Conservation (phyloP, 2,888 invertebrate genomes). For the Eubasilissa splendida region DNA sequence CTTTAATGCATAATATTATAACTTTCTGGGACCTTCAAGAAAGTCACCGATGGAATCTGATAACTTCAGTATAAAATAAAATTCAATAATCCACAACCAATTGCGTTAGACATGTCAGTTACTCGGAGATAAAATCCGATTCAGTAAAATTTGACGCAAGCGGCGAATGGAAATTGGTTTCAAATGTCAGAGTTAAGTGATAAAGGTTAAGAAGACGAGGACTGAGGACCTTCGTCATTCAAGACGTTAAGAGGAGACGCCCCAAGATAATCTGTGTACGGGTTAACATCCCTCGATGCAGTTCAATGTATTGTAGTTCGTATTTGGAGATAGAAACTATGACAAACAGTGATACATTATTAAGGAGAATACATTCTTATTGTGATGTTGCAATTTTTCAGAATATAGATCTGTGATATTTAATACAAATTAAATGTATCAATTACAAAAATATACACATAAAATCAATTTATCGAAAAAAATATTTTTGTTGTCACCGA, state of each 20-base stretch:
- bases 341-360: not conserved
- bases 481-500: too few relatives aligned
- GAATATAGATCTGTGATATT: too few relatives aligned
- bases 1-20: too few relatives aligned
- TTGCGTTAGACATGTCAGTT: constrained; percentile 13
- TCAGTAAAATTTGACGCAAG: constrained; percentile 41
- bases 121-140: constrained; percentile 27
- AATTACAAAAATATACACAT: not conserved
- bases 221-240: constrained; percentile 27
- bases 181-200: constrained; percentile 53
- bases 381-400: too few relatives aligned
- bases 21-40: too few relatives aligned
- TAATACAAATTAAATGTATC: too few relatives aligned
- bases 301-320: not conserved
- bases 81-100: not conserved
- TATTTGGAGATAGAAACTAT: not conserved
- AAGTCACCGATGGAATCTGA: not conserved
- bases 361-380: not conserved
- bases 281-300: constrained; percentile 1
- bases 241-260: not conserved
- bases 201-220: constrained; percentile 48
- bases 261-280: constrained; percentile 6
- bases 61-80: not conserved
- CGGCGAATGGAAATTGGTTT: constrained; percentile 48
- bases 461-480: too few relatives aligned